Evolutionary conservation across 2,888 invertebrate species (phyloP).

Genomic region (Ernsta delagoae): DNA sequence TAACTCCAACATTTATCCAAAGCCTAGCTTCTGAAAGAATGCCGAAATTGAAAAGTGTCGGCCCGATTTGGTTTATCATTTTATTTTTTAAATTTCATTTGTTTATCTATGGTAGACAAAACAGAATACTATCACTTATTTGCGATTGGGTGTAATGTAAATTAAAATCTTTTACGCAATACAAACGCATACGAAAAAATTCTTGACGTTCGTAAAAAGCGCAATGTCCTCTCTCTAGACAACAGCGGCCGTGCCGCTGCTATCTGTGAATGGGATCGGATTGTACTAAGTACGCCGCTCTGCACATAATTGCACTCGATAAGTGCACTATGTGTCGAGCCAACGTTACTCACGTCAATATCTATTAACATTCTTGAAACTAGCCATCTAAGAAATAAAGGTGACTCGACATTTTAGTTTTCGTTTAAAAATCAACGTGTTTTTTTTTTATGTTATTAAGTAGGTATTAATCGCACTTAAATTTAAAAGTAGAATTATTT

Average conservation of each 20-base stretch:
- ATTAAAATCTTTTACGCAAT: not conserved
- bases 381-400: not conserved
- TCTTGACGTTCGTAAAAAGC: not conserved
- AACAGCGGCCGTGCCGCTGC: not conserved
- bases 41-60: too few species aligned
- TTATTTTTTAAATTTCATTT: too few species aligned
- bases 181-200: not conserved
- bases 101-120: too few species aligned
- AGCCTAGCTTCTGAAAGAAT: too few species aligned
- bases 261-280: slow-evolving; percentile 24
- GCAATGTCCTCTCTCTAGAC: slow-evolving; percentile 1
- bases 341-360: slow-evolving; percentile 24
- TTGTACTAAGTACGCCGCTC: not conserved
- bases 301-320: slow-evolving; percentile 24
- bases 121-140: too few species aligned
- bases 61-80: too few species aligned
- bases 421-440: too few species aligned
- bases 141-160: too few species aligned
- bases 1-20: too few species aligned
- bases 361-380: slow-evolving; percentile 25
- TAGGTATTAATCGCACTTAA: too few species aligned
- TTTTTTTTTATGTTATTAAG: too few species aligned
- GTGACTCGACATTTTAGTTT: not conserved
- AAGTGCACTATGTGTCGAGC: slow-evolving; percentile 9
- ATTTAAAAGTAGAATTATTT: too few species aligned